Evolutionary conservation across 2,113 vertebrate species (phyloP), one percentile per base, ranked within the genome.

Genomic region (Lota lota): DNA sequence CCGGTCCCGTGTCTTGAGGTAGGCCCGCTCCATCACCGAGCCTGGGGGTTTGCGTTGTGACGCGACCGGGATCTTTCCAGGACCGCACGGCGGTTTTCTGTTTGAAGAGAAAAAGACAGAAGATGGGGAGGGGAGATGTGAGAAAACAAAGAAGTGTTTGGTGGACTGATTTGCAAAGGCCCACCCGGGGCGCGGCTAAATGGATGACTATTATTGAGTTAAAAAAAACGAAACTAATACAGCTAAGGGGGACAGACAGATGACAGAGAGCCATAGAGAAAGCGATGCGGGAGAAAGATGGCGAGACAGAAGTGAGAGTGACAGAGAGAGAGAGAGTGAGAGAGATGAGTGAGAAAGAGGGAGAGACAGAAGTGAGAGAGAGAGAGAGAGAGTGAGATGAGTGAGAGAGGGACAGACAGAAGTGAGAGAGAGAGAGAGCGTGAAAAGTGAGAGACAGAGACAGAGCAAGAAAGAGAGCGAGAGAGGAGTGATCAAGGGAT

Each of bases 51-150:
- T 91, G 92, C 91, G 75, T 93, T 95, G 92, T 98, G 97, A 69
- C 96, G 95, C 53, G 97, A 98, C 67, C 97, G 95, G 73, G 97
- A 99, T 88, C 97, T 94, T 93, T 99, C 97, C 91, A 98, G 88
- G 91, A 91, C 88, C 65, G 89, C 90, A 63, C 93, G 93, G 68
- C 95, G 95, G 89, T 95, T 98, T 90, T 99, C 97, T 99, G 93
- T 33, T 53, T 12, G 47, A 15, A 66, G 36, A 67, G 18, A 50
- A 33, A 28, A 7, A 61, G 16, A 36, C 47, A 63, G 18, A 64
- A 67, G 28, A 33, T 33, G 28, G 20, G 6, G 60, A 53, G n/a
- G n/a, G n/a, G n/a, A n/a, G n/a, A n/a, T n/a, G n/a, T n/a, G n/a
- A n/a, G n/a, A 33, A 33, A 33, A 33, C 28, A 3, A 33, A 7